Base-by-base conservation (phyloP, 2,888 invertebrate species). In the Heliothis peltigera region DNA sequence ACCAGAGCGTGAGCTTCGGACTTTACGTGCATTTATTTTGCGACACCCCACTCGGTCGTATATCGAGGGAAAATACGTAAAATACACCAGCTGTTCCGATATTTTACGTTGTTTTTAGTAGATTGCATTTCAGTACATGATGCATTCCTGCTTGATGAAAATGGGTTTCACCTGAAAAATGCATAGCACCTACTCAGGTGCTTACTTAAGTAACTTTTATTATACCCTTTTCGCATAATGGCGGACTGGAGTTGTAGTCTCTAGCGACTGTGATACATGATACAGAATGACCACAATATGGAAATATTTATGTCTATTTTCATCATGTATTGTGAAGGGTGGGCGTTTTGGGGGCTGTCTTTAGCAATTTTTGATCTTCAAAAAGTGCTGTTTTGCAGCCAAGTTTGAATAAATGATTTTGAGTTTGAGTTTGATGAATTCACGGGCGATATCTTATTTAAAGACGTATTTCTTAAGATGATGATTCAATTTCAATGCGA, bases 21-120 rank as follows among this genome's bases (percentile, higher is more conserved):
- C 46, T 55, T 44, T 28, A 46, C 44, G 46, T 60, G 67, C 59
- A 71, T 62, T 70, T 49, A 71, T 76, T 76, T 76, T 54, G 35
- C 25, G 25, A 46, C 22, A 55, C n/a, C 35, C 48, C 18, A 25
- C 8, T 25, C 44, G 55, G 32, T 25, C 32, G 32, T 32, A 32
- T 32, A 53, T 46, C 10, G 4, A 46, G 47, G 17, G 47, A 7
- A 73, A 66, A 55, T 58, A 58, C 21, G 19, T 65, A 43, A 60
- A 75, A 58, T 53, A 54, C 21, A 15, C 15, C 39, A 22, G n/a
- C 22, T 25, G 7, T 25, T 54, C 5, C 44, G 28, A 10, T 15
- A 66, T 47, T 55, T 10, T 48, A 48, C 28, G 17, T 52, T 39
- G 18, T 69, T 57, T 67, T 52, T 43, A 39, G 47, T 68, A 18